Conservation (phyloP, 1,140 invertebrate species). For the Idris sp. region DNA sequence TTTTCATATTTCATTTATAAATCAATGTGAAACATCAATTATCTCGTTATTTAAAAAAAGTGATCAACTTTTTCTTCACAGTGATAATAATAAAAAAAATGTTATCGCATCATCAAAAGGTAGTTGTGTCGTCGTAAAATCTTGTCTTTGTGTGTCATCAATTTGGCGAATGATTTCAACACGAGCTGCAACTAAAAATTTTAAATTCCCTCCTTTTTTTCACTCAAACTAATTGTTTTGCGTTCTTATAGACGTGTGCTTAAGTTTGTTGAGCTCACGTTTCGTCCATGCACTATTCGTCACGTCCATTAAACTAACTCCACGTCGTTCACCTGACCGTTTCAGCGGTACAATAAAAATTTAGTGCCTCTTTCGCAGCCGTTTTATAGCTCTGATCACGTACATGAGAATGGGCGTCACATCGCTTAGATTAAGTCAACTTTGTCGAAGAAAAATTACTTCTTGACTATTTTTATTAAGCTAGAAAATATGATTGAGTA, state of each 20-base stretch:
- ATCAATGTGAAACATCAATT: slow-evolving; percentile 38
- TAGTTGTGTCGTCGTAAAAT: no score
- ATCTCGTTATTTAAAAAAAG: no score
- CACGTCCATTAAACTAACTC: slow-evolving; percentile 63
- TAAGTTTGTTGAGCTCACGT: slow-evolving; percentile 29
- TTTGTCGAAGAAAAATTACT: slow-evolving; percentile 56
- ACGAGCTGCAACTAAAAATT: no score
- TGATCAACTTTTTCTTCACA: no score
- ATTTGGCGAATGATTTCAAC: no score
- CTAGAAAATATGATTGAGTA: no score
- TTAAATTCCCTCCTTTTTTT: no score
- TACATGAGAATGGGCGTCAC: slow-evolving; percentile 55
- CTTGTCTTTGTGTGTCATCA: no score
- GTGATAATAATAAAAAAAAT: no score
- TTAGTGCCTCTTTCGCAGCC: slow-evolving; percentile 60
- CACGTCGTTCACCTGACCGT: slow-evolving; percentile 61
- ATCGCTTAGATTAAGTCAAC: slow-evolving; percentile 62
- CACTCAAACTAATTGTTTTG: slow-evolving; percentile 28
- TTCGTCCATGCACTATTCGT: slow-evolving; percentile 51
- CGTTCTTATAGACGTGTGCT: slow-evolving; percentile 22
- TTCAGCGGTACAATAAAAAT: slow-evolving; percentile 62
- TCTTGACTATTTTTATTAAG: slow-evolving; percentile 52
- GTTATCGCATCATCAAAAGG: no score
- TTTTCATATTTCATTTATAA: slow-evolving; percentile 54
- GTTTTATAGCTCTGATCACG: slow-evolving; percentile 63